phyloP scores from a whole-genome alignment of 2,113 vertebrate species.

The Orycteropus afer region DNA sequence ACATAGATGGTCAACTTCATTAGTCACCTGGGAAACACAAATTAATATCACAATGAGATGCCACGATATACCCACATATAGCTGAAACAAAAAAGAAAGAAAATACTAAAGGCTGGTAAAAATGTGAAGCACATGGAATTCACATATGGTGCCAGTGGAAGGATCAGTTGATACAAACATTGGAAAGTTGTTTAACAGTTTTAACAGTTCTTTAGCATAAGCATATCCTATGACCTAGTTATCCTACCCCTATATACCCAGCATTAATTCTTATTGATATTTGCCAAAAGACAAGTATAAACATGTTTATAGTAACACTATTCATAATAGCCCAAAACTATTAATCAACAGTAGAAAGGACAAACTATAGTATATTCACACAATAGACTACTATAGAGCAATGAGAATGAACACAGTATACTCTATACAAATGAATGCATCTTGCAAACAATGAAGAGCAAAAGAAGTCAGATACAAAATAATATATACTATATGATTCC shows the following conservation, averaged over 20 bases:
- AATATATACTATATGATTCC: background rate
- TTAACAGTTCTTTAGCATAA: background rate
- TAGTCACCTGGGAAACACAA: conserved; percentile 1
- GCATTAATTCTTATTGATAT: background rate
- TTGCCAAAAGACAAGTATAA: background rate
- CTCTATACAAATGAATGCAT: background rate
- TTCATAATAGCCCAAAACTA: background rate
- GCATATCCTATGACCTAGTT: background rate
- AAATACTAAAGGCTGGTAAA: no score
- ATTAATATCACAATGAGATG: background rate
- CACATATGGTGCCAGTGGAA: background rate
- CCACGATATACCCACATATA: background rate
- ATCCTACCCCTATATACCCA: background rate
- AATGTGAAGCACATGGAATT: background rate
- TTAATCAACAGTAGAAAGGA: background rate
- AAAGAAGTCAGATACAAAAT: background rate
- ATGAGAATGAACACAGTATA: background rate
- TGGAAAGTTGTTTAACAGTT: background rate
- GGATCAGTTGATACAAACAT: background rate
- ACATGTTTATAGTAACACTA: background rate
- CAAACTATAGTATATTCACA: no score
- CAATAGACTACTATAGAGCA: background rate
- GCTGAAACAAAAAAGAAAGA: background rate
- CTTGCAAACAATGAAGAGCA: background rate
- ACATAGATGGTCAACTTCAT: no score